Percentiles rank a stretch among this genome's conserved stretches.
Evolutionary conservation across 2,888 invertebrate genomes (phyloP).

Genomic region (Cordilura impudica): DNA sequence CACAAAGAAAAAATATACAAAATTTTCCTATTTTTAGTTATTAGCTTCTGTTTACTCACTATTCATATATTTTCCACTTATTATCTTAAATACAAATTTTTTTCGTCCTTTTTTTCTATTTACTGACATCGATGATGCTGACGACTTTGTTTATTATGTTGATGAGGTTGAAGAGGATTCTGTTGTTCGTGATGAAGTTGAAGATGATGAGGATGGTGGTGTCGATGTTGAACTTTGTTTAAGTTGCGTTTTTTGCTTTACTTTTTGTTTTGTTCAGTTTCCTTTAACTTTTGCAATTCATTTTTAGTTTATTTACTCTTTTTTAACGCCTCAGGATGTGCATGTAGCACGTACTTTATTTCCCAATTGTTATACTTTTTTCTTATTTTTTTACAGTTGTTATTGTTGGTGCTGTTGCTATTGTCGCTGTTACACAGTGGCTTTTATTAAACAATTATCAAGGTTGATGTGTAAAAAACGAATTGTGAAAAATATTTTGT

Average conservation of each 20-base stretch:
- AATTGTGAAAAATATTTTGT: no score
- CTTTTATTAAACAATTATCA: no score
- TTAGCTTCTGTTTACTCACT: conserved; percentile 36
- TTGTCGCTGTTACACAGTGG: no score
- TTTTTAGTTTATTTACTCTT: conserved; percentile 61
- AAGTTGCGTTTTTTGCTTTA: conserved; percentile 16
- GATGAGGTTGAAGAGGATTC: background rate
- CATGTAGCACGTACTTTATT: conserved; percentile 63
- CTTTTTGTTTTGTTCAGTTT: background rate
- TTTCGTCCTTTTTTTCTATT: conserved; percentile 4
- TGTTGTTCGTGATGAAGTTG: conserved; percentile 14
- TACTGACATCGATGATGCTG: conserved; percentile 56
- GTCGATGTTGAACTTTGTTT: conserved; percentile 46
- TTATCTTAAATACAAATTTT: conserved; percentile 25
- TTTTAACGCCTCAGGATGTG: conserved; percentile 63
- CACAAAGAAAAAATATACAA: background rate
- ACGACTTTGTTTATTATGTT: conserved; percentile 18
- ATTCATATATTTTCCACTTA: conserved; percentile 21
- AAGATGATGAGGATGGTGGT: conserved; percentile 29
- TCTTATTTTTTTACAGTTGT: background rate
- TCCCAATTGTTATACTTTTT: conserved; percentile 60
- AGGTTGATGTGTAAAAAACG: no score
- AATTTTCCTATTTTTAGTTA: conserved; percentile 2
- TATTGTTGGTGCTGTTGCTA: conserved; percentile 18
- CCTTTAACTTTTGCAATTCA: conserved; percentile 37